Conservation (phyloP, 2,113 vertebrate species). For the Syngnathoides biaculeatus region DNA sequence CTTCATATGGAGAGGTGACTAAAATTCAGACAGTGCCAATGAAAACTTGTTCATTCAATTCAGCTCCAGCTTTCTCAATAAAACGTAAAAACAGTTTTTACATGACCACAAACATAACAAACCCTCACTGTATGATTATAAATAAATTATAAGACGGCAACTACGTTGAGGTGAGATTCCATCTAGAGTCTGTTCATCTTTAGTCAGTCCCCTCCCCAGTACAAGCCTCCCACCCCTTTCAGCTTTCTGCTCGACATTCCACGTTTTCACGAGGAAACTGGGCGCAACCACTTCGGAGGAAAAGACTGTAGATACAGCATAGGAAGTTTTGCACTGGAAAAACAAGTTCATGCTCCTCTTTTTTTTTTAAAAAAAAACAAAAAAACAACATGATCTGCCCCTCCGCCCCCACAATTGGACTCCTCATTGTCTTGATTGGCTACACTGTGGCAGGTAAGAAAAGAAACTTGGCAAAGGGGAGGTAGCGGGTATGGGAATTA, state of each 20-base stretch:
- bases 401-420: constrained; percentile 23
- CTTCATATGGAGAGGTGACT: too few relatives aligned
- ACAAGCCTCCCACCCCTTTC: constrained; percentile 42
- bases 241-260: constrained; percentile 53
- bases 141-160: not conserved
- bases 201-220: constrained; percentile 47
- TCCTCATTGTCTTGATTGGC: constrained; percentile 66
- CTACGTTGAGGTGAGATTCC: not conserved
- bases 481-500: constrained; percentile 10
- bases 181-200: constrained; percentile 7
- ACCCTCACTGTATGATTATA: not conserved
- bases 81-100: too few relatives aligned
- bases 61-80: too few relatives aligned
- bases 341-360: not conserved
- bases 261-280: constrained; percentile 67
- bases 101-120: not conserved
- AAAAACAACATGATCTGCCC: constrained; percentile 49
- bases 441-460: constrained; percentile 64
- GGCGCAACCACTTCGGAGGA: constrained; percentile 38
- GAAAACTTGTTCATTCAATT: too few relatives aligned
- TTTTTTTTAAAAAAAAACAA: too few relatives aligned
- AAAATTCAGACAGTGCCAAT: too few relatives aligned
- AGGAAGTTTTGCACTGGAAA: not conserved
- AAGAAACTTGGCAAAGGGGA: not conserved
- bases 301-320: constrained; percentile 11